Evolutionary conservation across 2,888 invertebrate genomes (phyloP).

Genomic region (Proisotoma minuta): DNA sequence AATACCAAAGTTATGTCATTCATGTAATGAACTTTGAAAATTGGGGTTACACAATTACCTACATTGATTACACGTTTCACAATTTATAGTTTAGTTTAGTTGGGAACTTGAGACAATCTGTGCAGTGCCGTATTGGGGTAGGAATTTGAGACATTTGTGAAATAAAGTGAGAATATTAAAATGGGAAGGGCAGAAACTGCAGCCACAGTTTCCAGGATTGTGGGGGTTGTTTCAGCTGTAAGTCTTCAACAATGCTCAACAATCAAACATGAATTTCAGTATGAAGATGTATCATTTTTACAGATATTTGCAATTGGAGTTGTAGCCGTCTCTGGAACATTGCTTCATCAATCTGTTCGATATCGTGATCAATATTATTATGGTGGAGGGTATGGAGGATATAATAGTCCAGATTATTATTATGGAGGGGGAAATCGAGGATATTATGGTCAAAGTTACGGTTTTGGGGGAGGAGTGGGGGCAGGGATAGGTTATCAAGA

Average conservation of each 20-base stretch:
- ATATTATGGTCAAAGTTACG: constrained; percentile 19
- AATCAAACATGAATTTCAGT: no score
- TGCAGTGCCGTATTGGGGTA: no score
- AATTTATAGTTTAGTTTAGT: no score
- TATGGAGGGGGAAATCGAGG: constrained; percentile 21
- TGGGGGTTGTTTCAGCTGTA: constrained; percentile 10
- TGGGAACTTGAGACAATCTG: no score
- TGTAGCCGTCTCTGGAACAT: constrained; percentile 31
- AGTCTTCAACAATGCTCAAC: no score
- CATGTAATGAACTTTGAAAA: no score
- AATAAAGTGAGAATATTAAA: no score
- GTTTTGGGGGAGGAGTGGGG: constrained; percentile 18
- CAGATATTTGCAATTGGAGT: constrained; percentile 36
- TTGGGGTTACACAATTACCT: no score
- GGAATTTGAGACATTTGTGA: no score
- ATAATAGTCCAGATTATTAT: constrained; percentile 19
- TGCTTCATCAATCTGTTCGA: constrained; percentile 31
- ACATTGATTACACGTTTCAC: no score
- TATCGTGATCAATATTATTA: constrained; percentile 31
- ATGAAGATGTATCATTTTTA: not conserved
- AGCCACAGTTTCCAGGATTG: constrained; percentile 4
- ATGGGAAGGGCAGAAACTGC: no score
- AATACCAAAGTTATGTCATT: no score
- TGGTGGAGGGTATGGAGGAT: constrained; percentile 24
- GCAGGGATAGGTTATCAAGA: constrained; percentile 26